These are phyloP conservation scores for Heliornis fulica DNA, from an alignment of 2,113 vertebrate species.

Conservation along the genomic window DNA sequence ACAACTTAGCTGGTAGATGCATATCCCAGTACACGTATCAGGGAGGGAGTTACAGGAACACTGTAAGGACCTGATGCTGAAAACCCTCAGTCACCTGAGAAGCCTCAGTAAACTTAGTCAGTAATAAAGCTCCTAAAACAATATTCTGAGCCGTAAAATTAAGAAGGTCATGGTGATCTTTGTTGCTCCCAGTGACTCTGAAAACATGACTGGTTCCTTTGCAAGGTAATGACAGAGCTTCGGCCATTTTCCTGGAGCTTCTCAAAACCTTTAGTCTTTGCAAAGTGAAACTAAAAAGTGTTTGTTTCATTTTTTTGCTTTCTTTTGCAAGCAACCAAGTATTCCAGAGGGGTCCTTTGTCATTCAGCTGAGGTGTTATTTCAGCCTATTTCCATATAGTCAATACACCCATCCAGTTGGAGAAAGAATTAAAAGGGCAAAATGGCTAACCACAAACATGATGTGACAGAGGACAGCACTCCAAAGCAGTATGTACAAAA, in stretches of 20 bases:
- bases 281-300: background rate
- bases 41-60: background rate
- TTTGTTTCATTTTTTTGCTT: background rate
- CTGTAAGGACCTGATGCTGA: background rate
- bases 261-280: background rate
- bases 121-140: background rate
- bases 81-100: background rate
- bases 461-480: background rate
- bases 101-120: background rate
- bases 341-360: background rate
- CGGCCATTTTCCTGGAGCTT: background rate
- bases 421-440: background rate
- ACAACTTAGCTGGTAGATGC: background rate
- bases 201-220: background rate
- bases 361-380: background rate
- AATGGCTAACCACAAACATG: background rate
- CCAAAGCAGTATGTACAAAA: background rate
- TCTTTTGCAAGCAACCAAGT: background rate
- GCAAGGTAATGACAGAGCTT: background rate
- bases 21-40: background rate
- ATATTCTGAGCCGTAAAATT: background rate
- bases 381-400: background rate
- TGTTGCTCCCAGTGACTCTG: background rate
- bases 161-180: background rate
- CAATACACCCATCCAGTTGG: background rate